phyloP scores from a whole-genome alignment of 1,140 invertebrate genomes.

The Galleria mellonella region DNA sequence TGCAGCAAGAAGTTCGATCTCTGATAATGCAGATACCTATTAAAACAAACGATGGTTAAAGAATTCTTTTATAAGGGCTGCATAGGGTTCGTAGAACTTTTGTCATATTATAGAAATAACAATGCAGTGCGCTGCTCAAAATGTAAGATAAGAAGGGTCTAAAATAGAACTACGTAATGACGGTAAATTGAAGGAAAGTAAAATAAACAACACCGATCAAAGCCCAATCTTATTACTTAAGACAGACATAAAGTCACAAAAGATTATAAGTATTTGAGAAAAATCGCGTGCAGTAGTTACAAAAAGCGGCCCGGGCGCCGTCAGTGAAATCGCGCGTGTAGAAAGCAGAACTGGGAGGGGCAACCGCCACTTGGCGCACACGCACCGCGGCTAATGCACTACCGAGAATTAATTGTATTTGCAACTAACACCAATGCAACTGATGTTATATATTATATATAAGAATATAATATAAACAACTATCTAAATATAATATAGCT shows the following conservation, averaged over 20 bases:
- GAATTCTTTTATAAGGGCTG: slow-evolving; percentile 36
- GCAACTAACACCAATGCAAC: slow-evolving; percentile 2
- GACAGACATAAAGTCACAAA: slow-evolving; percentile 3
- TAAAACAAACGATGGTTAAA: slow-evolving; percentile 36
- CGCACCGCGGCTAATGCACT: slow-evolving; percentile 17
- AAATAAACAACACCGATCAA: too few species aligned
- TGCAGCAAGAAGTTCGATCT: slow-evolving; percentile 12
- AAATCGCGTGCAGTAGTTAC: slow-evolving; percentile 44
- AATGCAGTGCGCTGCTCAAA: too few species aligned
- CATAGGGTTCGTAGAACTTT: too few species aligned
- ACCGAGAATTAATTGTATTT: slow-evolving; percentile 15
- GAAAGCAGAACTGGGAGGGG: slow-evolving; percentile 63
- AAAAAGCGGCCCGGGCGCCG: slow-evolving; percentile 40
- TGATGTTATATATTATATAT: not conserved
- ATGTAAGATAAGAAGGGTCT: too few species aligned
- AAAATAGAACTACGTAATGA: too few species aligned
- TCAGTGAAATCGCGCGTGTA: slow-evolving; percentile 67
- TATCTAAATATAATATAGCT: not conserved
- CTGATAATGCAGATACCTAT: slow-evolving; percentile 23
- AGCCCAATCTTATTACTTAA: not conserved
- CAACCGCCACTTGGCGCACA: slow-evolving; percentile 1
- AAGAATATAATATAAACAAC: not conserved
- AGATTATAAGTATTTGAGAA: slow-evolving; percentile 38
- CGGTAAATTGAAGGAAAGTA: too few species aligned
- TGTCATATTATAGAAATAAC: too few species aligned